phyloP scores from a whole-genome alignment of 2,797 vertebrate species.

The Alauda arvensis region DNA sequence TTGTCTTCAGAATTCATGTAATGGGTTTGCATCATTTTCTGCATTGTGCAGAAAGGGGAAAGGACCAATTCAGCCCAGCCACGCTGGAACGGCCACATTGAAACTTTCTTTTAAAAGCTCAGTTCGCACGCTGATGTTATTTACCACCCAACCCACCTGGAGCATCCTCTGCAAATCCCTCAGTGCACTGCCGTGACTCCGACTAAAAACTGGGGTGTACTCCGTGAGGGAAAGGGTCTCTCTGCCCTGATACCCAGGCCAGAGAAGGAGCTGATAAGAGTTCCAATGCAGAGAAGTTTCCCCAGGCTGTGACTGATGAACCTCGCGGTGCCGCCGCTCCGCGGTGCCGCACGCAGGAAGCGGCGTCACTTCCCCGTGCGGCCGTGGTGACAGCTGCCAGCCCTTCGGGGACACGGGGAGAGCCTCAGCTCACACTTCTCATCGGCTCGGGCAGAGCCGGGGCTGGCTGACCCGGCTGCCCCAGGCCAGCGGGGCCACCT shows the following conservation, averaged over 20 bases:
- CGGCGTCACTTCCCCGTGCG: neutral
- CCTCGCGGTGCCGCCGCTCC: neutral
- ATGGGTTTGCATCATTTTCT: conserved; percentile 15
- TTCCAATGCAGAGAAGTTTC: neutral
- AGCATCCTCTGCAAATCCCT: neutral
- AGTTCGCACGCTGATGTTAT: neutral
- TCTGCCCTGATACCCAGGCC: neutral
- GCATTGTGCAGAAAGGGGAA: neutral
- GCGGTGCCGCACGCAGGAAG: neutral
- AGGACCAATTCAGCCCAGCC: neutral
- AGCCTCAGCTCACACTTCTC: neutral
- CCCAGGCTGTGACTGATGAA: neutral
- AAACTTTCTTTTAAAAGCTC: neutral
- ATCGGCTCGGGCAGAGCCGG: neutral
- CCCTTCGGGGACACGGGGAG: neutral
- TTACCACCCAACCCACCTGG: neutral
- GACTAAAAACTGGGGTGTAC: neutral
- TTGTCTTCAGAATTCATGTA: conserved; percentile 19
- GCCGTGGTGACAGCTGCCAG: neutral
- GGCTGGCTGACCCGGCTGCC: neutral
- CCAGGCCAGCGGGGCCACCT: neutral
- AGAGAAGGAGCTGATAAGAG: neutral
- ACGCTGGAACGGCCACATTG: neutral
- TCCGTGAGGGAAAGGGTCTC: neutral
- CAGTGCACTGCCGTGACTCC: neutral